Percentiles rank a stretch among this genome's conserved stretches.
phyloP scores from a whole-genome alignment of 2,113 vertebrate species.

The Platichthys stellatus region DNA sequence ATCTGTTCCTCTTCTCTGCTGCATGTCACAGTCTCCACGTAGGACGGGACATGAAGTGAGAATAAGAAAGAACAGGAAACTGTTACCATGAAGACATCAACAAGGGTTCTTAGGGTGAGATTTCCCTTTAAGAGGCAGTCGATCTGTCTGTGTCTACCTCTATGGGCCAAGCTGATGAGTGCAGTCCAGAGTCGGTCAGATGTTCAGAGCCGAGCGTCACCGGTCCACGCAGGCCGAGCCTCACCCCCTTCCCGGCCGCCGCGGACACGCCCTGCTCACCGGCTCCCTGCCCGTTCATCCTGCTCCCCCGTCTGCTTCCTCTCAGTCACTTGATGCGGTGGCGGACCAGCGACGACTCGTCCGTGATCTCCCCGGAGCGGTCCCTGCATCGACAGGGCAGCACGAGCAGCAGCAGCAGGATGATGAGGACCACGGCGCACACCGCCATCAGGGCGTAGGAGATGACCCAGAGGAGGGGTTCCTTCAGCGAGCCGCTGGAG shows the following conservation, averaged over 20 bases:
- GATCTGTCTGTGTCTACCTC: constrained; percentile 35
- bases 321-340: constrained; percentile 93
- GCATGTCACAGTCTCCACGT: neutral
- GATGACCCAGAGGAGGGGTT: constrained; percentile 90
- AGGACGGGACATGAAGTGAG: neutral
- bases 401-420: constrained; percentile 86
- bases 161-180: constrained; percentile 25
- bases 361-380: constrained; percentile 86
- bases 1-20: neutral
- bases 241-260: constrained; percentile 18
- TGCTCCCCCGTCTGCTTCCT: constrained; percentile 12
- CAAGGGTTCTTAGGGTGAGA: constrained; percentile 27
- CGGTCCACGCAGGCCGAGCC: constrained; percentile 10
- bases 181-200: constrained; percentile 38
- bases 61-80: neutral
- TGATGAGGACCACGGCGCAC: constrained; percentile 87
- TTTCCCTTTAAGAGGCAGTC: constrained; percentile 52
- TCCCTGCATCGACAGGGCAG: constrained; percentile 78
- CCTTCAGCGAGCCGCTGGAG: constrained; percentile 72
- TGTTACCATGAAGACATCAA: no score
- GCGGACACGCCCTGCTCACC: constrained; percentile 7
- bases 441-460: constrained; percentile 91
- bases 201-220: constrained; percentile 10
- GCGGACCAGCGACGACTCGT: constrained; percentile 93
- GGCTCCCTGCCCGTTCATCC: constrained; percentile 8